A percentile compares a stretch with the other conserved stretches of the same genome.
These are phyloP conservation scores for Caenorhabditis sp. DNA, from an alignment of 2,888 invertebrate genomes.

Conservation along the genomic window DNA sequence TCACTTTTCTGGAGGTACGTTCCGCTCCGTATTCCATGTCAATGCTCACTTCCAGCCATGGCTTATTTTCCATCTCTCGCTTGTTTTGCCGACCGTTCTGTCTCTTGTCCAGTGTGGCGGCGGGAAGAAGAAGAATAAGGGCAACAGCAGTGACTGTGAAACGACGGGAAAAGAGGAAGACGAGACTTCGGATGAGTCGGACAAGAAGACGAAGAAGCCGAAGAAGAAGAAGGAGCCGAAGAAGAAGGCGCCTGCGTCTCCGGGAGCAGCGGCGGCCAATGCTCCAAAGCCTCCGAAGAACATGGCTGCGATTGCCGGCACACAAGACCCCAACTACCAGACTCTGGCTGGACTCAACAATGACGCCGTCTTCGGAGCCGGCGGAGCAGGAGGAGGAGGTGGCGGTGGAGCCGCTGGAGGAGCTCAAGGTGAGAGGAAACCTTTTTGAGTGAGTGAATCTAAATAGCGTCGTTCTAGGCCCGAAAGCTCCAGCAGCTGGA, in stretches of 20 bases:
- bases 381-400: not conserved
- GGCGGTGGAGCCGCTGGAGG: not conserved
- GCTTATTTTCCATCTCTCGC: too few species aligned
- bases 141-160: too few species aligned
- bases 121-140: too few species aligned
- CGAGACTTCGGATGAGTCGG: not conserved
- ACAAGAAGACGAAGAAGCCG: not conserved
- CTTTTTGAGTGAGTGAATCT: too few species aligned
- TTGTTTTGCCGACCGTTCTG: too few species aligned
- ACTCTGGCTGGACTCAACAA: conserved; percentile 19
- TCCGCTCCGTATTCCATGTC: too few species aligned
- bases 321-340: conserved; percentile 29
- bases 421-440: too few species aligned
- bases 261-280: not conserved
- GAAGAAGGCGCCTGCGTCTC: too few species aligned
- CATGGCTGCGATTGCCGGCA: conserved; percentile 13
- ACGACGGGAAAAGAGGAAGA: not conserved
- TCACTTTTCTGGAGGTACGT: too few species aligned
- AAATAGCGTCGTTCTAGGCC: not conserved
- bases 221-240: not conserved
- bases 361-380: conserved; percentile 8
- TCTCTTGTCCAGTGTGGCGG: too few species aligned
- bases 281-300: conserved; percentile 24
- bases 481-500: not conserved
- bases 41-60: too few species aligned